Evolutionary conservation across 2,113 vertebrate genomes (phyloP), one percentile per base, ranked within the genome.

Genomic region (Mustelus asterias): DNA sequence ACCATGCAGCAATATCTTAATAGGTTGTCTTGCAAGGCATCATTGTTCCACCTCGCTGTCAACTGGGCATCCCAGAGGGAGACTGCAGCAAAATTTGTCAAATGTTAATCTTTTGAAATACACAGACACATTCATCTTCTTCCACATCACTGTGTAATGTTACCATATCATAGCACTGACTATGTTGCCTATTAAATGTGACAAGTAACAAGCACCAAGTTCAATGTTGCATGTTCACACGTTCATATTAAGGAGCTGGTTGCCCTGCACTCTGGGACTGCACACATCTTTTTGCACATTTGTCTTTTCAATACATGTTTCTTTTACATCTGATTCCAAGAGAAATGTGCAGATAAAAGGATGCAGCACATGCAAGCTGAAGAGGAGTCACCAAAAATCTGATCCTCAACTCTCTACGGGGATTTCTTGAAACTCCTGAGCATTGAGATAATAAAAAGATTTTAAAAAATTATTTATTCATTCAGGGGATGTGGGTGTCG

Each of bases 151-250:
- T 0, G 41, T 86, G 83, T 11, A 86, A 48, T 86, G 44, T 86
- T 86, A 24, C 83, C 83, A 86, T 86, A 48, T 86, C 22, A 48
- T 41, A 48, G 5, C 9, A 86, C 83, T 86, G 41, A 86, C 44
- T 24, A 37, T 48, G n/a, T 86, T 86, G 37, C 83, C 86, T 89
- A 54, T 89, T 88, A 58, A 89, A 89, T 89, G 24, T 54, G 48
- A 89, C 86, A 89, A 33, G 48, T 89, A 89, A 88, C 85, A 88
- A 26, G 44, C 41, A 88, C 78, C n/a, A 37, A 83, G n/a, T 83
- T 83, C 78, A 83, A 83, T 83, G 78, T 41, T 83, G 78, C 78
- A 83, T 37, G n/a, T 83, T 83, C 78, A 41, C 78, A 83, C n/a
- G 16, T 16, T 83, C 86, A 89, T 54, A 58, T 13, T 13, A 58